Conservation (phyloP, 2,797 vertebrate genomes). For the Scleropages formosus region DNA sequence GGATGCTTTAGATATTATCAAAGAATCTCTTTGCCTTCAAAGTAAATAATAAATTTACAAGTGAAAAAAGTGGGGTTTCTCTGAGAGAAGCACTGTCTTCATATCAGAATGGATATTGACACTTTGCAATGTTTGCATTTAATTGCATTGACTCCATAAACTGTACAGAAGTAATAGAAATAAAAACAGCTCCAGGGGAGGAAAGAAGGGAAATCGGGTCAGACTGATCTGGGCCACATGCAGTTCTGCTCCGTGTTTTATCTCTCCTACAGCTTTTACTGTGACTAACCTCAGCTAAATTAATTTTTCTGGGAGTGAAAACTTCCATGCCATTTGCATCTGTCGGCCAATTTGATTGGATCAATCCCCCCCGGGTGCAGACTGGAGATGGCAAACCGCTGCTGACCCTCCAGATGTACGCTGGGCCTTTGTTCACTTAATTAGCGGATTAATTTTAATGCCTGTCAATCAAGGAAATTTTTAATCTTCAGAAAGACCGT, state of each 20-base stretch:
- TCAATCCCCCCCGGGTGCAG: neutral
- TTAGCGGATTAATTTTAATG: neutral
- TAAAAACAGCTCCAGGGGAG: neutral
- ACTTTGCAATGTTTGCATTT: neutral
- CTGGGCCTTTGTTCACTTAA: neutral
- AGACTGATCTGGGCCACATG: neutral
- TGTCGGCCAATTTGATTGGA: neutral
- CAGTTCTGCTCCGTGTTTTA: neutral
- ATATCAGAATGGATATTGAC: neutral
- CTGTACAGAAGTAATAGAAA: neutral
- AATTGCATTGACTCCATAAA: neutral
- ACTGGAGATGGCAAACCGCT: neutral
- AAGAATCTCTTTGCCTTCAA: neutral
- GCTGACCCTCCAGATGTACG: neutral
- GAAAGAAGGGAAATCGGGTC: neutral
- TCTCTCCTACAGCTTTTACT: neutral
- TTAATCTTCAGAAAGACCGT: neutral
- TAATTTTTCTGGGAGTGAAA: neutral
- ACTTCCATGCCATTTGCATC: neutral
- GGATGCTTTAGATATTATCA: neutral
- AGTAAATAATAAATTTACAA: neutral
- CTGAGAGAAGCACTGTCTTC: too few species aligned
- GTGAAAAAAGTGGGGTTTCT: neutral
- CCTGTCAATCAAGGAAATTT: neutral
- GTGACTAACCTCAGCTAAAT: neutral